phyloP scores from a whole-genome alignment of 2,797 vertebrate genomes.

The Chromobotia macracanthus region DNA sequence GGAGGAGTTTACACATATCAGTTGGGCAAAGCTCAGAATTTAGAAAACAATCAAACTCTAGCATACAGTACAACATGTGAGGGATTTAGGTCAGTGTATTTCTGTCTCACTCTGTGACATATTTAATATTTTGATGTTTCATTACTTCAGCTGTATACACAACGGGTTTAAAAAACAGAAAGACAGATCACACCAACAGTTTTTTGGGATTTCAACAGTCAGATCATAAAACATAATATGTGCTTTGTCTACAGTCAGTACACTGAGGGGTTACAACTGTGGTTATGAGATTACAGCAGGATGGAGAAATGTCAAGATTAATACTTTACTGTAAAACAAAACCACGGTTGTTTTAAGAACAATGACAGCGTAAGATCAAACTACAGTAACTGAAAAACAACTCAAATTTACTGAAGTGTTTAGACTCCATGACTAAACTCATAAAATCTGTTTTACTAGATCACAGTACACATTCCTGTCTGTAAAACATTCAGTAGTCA shows the following conservation, averaged over 20 bases:
- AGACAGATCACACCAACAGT: background rate
- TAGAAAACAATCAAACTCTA: background rate
- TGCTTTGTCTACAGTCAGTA: background rate
- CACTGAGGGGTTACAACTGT: background rate
- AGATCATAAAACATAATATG: background rate
- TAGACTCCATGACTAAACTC: background rate
- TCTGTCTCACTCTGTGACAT: background rate
- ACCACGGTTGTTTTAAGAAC: background rate
- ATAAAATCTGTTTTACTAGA: background rate
- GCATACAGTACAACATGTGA: background rate
- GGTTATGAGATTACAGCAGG: background rate
- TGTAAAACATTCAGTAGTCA: background rate
- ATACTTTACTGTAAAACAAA: background rate
- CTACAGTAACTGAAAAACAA: no score
- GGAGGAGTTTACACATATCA: slow-evolving; percentile 38
- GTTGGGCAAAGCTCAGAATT: background rate
- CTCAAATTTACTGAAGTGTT: no score
- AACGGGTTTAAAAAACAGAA: background rate
- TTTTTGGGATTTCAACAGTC: background rate
- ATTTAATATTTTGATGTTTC: background rate
- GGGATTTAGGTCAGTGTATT: background rate
- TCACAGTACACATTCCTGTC: background rate
- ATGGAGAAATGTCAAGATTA: background rate
- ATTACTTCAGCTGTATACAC: background rate
- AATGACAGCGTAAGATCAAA: background rate